These are phyloP conservation scores for Daubentonia madagascariensis DNA, from an alignment of 2,113 vertebrate genomes.

Conservation along the genomic window DNA sequence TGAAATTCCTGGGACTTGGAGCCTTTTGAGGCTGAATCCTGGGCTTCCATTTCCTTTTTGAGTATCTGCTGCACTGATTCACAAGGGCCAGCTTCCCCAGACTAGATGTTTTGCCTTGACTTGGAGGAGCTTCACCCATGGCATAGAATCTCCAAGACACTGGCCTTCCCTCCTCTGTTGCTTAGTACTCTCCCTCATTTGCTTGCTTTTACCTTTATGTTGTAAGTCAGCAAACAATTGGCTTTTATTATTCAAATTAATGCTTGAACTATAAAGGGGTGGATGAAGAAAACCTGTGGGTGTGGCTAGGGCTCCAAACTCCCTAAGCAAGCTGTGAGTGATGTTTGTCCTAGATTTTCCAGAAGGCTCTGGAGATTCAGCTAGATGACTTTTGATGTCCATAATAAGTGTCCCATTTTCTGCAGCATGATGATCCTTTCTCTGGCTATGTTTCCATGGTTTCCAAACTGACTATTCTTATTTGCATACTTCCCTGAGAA, in stretches of 20 bases:
- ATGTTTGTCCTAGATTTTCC: constrained; percentile 10
- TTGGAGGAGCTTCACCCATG: background rate
- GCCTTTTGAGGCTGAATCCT: background rate
- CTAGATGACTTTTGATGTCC: background rate
- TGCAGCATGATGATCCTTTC: background rate
- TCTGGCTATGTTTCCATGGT: constrained; percentile 41
- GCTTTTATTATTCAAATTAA: constrained; percentile 32
- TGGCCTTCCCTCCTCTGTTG: background rate
- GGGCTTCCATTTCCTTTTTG: background rate
- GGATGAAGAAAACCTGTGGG: background rate
- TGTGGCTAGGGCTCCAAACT: background rate
- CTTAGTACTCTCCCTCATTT: background rate
- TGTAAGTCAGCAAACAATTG: background rate
- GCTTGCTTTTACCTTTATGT: background rate
- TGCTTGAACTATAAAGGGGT: background rate
- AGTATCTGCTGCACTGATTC: background rate
- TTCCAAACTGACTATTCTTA: constrained; percentile 14
- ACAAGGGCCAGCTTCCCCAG: background rate
- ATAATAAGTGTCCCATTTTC: constrained; percentile 5
- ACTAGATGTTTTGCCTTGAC: background rate
- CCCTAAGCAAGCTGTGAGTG: background rate
- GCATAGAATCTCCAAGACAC: background rate
- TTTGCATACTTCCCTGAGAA: constrained; percentile 25
- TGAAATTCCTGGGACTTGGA: background rate
- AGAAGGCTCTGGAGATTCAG: background rate